phyloP scores from a whole-genome alignment of 1,140 invertebrate species.

The Dendroctonus ponderosae region DNA sequence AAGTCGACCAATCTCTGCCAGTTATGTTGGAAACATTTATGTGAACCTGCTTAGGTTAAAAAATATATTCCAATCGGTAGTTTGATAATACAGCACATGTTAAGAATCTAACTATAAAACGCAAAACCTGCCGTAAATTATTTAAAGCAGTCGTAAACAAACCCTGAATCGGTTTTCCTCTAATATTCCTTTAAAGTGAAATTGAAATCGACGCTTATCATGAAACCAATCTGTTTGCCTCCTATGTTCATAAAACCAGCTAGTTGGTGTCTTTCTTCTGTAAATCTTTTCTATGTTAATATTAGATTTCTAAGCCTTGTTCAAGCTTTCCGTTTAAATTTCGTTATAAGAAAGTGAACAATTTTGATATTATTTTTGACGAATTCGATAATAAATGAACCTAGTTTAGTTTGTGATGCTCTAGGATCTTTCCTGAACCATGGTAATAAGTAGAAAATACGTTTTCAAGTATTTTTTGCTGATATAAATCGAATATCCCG shows the following conservation, averaged over 20 bases:
- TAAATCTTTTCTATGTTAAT: neutral
- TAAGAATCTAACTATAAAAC: conserved; percentile 9
- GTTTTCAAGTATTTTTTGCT: neutral
- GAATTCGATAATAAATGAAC: neutral
- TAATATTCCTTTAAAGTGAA: conserved; percentile 30
- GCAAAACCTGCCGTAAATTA: conserved; percentile 11
- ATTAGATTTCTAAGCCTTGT: neutral
- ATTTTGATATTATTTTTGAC: neutral
- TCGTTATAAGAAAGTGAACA: neutral
- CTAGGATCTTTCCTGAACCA: neutral
- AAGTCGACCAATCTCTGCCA: neutral
- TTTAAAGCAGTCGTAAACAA: conserved; percentile 32
- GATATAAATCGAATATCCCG: neutral
- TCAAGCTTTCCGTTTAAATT: neutral
- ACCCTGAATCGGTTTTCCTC: conserved; percentile 10
- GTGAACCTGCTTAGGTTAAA: neutral
- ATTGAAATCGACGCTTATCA: conserved; percentile 9
- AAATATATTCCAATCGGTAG: neutral
- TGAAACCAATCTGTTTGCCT: neutral
- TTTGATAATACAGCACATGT: neutral
- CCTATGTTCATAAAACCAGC: neutral
- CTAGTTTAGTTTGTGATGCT: neutral
- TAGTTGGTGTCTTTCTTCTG: neutral
- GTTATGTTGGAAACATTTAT: neutral
- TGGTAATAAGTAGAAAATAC: neutral